A percentile compares a stretch with the other conserved stretches of the same genome.
Conservation (phyloP, 2,113 vertebrate genomes). For the Bambusicola thoracicus region DNA sequence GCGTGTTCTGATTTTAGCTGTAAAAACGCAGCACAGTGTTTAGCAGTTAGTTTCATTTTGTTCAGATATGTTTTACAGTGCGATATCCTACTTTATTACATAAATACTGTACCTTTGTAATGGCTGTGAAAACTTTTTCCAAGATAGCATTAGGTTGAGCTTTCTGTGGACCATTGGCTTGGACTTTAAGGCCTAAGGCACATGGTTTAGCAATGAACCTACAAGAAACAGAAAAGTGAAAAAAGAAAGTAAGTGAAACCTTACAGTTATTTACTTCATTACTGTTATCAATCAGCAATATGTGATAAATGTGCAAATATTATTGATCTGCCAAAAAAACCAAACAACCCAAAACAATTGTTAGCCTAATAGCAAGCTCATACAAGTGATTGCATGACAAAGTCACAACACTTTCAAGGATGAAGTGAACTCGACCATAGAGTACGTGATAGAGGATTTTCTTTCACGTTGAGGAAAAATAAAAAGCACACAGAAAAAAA, state of each 20-base stretch:
- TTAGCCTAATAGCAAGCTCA: slow-evolving; percentile 2
- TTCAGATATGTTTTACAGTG: background rate
- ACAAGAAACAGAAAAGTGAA: slow-evolving; percentile 34
- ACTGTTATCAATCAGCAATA: background rate
- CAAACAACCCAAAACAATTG: background rate
- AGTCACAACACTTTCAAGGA: slow-evolving; percentile 22
- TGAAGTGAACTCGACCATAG: fast-evolving
- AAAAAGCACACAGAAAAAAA: background rate
- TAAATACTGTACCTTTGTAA: slow-evolving; percentile 90
- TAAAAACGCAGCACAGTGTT: background rate
- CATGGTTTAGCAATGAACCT: slow-evolving; percentile 98
- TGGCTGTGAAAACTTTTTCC: slow-evolving; percentile 98
- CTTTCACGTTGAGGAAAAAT: background rate
- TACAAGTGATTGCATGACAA: background rate
- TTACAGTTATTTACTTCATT: slow-evolving; percentile 21
- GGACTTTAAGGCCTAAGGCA: slow-evolving; percentile 96
- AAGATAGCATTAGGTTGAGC: slow-evolving; percentile 96
- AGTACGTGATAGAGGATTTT: background rate
- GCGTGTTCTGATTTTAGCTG: background rate
- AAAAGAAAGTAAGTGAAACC: slow-evolving; percentile 46
- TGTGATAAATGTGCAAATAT: background rate
- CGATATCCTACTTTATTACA: background rate
- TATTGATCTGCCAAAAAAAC: background rate
- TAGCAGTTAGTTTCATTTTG: background rate
- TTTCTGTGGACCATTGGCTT: slow-evolving; percentile 92